phyloP scores from a whole-genome alignment of 30 jellyfish, hydroid and myxozoan genomes.

The Nemopilema nomurai region DNA sequence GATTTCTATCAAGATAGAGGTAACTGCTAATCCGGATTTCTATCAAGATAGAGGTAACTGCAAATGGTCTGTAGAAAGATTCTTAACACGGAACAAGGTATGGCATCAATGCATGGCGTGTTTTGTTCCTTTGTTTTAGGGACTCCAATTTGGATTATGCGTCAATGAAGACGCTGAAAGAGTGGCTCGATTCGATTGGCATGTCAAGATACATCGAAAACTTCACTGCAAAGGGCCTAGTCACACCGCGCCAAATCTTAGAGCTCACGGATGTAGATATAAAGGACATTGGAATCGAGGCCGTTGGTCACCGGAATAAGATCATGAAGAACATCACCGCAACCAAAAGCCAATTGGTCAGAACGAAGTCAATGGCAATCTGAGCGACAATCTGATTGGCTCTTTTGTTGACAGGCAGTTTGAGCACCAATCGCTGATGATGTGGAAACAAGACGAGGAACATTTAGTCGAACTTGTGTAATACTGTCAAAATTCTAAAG shows the following conservation, averaged over 20 bases:
- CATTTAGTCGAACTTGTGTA: not conserved
- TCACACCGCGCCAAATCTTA: constrained; percentile 88
- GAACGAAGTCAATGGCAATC: constrained; percentile 54
- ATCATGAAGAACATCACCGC: constrained; percentile 77
- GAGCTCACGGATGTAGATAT: constrained; percentile 64
- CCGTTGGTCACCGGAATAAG: constrained; percentile 92
- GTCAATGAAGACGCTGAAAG: constrained; percentile 78
- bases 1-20: too few relatives aligned
- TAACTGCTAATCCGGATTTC: too few relatives aligned
- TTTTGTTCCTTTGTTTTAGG: constrained; percentile 41
- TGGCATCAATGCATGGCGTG: too few relatives aligned
- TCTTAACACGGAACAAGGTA: too few relatives aligned
- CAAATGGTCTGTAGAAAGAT: too few relatives aligned
- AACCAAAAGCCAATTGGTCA: constrained; percentile 80
- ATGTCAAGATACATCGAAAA: constrained; percentile 79
- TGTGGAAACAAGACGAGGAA: not conserved
- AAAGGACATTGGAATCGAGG: constrained; percentile 67
- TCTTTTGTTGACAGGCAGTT: not conserved
- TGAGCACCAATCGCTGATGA: too few relatives aligned
- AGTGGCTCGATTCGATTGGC: constrained; percentile 93
- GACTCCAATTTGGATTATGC: constrained; percentile 94
- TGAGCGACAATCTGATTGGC: not conserved
- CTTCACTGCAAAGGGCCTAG: constrained; percentile 78
- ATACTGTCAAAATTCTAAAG: not conserved
- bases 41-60: too few relatives aligned